phyloP scores from a whole-genome alignment of 2,797 vertebrate species.

The Chaunax sp. region DNA sequence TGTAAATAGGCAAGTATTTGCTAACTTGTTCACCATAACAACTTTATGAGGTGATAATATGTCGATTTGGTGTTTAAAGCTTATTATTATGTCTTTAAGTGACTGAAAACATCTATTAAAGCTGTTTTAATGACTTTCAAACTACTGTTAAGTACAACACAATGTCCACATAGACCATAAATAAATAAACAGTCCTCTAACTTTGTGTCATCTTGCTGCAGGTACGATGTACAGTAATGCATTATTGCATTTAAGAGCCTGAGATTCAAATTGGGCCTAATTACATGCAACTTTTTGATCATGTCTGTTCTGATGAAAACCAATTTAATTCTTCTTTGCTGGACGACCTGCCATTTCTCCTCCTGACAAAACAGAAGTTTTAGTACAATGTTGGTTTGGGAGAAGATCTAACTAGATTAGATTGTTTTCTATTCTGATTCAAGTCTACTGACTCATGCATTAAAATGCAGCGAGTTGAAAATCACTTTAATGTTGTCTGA shows the following conservation, averaged over 20 bases:
- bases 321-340: too few relatives aligned
- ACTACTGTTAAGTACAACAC: background rate
- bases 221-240: too few relatives aligned
- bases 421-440: background rate
- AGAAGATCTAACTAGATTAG: too few relatives aligned
- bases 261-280: background rate
- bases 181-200: background rate
- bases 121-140: too few relatives aligned
- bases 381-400: too few relatives aligned
- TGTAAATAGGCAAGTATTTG: background rate
- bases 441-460: background rate
- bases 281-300: too few relatives aligned
- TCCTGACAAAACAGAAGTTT: background rate
- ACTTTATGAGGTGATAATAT: background rate
- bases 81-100: too few relatives aligned
- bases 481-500: background rate
- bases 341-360: too few relatives aligned
- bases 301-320: too few relatives aligned
- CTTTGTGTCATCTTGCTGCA: background rate
- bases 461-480: background rate
- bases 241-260: background rate
- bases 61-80: too few relatives aligned
- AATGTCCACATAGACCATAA: background rate
- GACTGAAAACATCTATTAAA: too few relatives aligned
- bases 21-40: background rate